Evolutionary conservation across 2,797 vertebrate species (phyloP).

Genomic region (Emys orbicularis): DNA sequence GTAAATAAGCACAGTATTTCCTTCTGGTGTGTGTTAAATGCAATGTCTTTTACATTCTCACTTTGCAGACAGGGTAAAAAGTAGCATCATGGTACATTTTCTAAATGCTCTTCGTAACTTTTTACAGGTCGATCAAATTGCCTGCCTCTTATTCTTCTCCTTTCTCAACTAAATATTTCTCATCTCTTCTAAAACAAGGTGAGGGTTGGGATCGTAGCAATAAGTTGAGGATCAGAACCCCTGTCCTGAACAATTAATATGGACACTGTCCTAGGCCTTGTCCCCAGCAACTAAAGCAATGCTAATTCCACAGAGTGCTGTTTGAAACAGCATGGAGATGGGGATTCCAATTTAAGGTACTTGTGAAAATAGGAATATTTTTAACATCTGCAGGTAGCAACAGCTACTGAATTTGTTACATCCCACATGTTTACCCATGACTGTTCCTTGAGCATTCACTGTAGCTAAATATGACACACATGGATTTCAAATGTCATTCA

Average conservation of each 20-base stretch:
- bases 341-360: background rate
- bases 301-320: background rate
- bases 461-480: background rate
- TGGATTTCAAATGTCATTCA: background rate
- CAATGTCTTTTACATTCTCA: background rate
- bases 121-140: background rate
- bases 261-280: background rate
- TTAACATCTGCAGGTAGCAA: background rate
- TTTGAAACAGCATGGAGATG: background rate
- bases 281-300: background rate
- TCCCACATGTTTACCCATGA: background rate
- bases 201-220: background rate
- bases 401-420: background rate
- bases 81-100: conserved; percentile 30
- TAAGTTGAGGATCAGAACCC: background rate
- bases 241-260: background rate
- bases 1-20: rapidly evolving
- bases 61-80: background rate
- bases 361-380: background rate
- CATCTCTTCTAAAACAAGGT: background rate
- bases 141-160: background rate
- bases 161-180: background rate
- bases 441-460: background rate
- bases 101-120: background rate
- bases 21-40: rapidly evolving